Evolutionary conservation across 2,797 vertebrate genomes (phyloP).

Genomic region (Menidia menidia): DNA sequence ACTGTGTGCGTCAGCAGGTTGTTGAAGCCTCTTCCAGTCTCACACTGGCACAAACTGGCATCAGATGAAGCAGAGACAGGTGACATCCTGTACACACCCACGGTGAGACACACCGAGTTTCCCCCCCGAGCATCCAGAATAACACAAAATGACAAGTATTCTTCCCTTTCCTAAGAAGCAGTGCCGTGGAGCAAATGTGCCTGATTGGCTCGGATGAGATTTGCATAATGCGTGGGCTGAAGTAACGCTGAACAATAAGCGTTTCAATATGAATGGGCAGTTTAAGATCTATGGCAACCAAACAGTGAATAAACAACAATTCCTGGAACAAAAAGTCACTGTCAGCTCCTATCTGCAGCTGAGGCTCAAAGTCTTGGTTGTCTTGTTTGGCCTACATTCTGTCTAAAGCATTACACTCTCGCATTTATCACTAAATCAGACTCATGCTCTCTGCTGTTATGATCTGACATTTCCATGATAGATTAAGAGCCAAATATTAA

Average conservation of each 20-base stretch:
- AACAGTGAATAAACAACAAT: constrained; percentile 63
- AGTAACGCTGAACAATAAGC: constrained; percentile 59
- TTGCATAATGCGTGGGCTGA: constrained; percentile 62
- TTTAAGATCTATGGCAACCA: constrained; percentile 69
- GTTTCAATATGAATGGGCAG: constrained; percentile 52
- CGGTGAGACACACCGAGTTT: constrained; percentile 20
- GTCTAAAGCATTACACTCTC: constrained; percentile 31
- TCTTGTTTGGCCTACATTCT: constrained; percentile 51
- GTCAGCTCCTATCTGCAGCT: constrained; percentile 40
- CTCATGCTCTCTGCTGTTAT: constrained; percentile 51
- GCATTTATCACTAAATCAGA: constrained; percentile 49
- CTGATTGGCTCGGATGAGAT: constrained; percentile 56
- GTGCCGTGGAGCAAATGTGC: constrained; percentile 36
- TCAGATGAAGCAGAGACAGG: constrained; percentile 17
- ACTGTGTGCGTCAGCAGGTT: background rate
- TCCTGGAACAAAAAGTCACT: constrained; percentile 53
- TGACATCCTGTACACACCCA: constrained; percentile 43
- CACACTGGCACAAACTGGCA: constrained; percentile 34
- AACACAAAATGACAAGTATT: constrained; percentile 53
- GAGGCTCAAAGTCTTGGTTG: constrained; percentile 53
- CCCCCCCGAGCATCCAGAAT: constrained; percentile 24
- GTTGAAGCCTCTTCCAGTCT: constrained; percentile 32
- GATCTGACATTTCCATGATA: constrained; percentile 43
- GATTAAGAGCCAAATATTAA: constrained; percentile 43
- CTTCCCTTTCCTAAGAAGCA: constrained; percentile 40